A percentile compares a stretch with the other conserved stretches of the same genome.
Evolutionary conservation across 2,113 vertebrate species (phyloP).

Genomic region (Nothoprocta perdicaria): DNA sequence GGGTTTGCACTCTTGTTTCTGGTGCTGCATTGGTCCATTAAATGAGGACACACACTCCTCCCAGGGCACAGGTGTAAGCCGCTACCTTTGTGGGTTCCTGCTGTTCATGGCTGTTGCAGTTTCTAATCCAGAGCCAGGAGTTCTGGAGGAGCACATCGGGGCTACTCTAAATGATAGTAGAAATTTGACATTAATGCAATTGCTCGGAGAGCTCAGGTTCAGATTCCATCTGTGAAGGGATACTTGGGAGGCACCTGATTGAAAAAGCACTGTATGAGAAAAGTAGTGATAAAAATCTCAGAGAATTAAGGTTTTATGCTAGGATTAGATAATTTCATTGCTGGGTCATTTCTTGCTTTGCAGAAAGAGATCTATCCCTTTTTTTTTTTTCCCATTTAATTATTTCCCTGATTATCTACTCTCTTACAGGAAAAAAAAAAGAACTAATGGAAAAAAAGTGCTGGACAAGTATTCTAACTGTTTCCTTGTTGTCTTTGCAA

Average conservation of each 20-base stretch:
- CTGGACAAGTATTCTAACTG: background rate
- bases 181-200: slow-evolving; percentile 1
- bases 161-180: background rate
- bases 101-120: background rate
- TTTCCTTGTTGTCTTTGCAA: background rate
- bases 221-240: background rate
- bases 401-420: background rate
- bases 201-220: background rate
- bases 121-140: background rate
- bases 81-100: background rate
- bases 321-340: background rate
- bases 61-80: rapidly evolving
- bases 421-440: background rate
- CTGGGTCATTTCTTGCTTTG: background rate
- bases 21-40: background rate
- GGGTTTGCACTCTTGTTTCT: background rate
- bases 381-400: background rate
- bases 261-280: background rate
- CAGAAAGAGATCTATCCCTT: background rate
- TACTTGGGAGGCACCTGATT: background rate
- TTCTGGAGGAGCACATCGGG: rapidly evolving
- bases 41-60: background rate
- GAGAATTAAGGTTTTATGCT: background rate
- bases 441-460: background rate
- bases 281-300: background rate